Base-by-base conservation (phyloP, 2,888 invertebrate species). In the Silvanus unidentatus region DNA sequence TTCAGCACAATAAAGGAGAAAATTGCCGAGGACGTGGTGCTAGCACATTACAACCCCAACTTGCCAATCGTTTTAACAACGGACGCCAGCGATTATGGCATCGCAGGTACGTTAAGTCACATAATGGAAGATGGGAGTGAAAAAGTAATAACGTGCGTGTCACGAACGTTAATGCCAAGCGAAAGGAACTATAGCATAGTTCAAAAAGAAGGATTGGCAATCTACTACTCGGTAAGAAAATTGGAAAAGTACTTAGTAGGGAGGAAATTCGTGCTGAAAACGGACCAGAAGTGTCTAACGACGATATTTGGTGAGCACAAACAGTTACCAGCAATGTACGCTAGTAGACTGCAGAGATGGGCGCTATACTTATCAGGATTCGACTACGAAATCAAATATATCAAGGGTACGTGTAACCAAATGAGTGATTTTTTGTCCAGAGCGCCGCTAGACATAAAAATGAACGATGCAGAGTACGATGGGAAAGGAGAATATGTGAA, bases 141-240 rank as follows among this genome's bases (percentile, higher is more conserved):
- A 13, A 4, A 13, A 16, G 6, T 12, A 37, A 37, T 37, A 13
- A 16, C 15, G 16, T 37, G 37, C 15, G 37, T 16, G 15, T 37
- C 37, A 2, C 12, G 47, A 37, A 41, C 38, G 11, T n/a, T 15
- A 4, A 37, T 9, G 9, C n/a, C 9, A 5, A 12, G 4, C 9
- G 37, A 37, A 37, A 16, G n/a, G 6, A 9, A 16, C 10, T 37
- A 37, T 37, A 11, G n/a, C 8, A 37, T 12, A 12, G 16, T 37
- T 5, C 35, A 43, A 13, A 55, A 51, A 28, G 63, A 65, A 44
- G 61, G 62, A 1, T 49, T 64, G 38, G 60, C 62, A 5, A 64
- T 64, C 47, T 58, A 52, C 44, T 65, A 55, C 16, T 39, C 16
- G 5, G 38, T 43, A 28, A 28, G 15, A 15, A 43, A 39, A 29